Evolutionary conservation across 2,888 invertebrate species (phyloP).

Genomic region (Lycophotia porphyrea): DNA sequence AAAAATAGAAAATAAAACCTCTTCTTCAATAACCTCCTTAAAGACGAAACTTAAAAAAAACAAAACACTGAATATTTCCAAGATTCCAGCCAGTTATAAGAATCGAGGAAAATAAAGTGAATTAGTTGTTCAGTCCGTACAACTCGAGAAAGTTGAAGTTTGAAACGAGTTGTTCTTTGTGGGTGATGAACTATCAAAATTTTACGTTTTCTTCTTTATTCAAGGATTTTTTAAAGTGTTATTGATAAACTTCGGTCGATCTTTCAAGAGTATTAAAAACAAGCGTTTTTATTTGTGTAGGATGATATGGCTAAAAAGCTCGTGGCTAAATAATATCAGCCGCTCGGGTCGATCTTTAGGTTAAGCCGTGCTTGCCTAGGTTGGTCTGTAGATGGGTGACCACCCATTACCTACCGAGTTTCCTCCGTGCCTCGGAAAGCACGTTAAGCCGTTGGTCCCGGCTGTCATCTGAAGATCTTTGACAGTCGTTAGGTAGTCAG

Average conservation of each 20-base stretch:
- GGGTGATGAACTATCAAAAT: slow-evolving; percentile 46
- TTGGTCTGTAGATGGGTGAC: too few relatives aligned
- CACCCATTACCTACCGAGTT: too few relatives aligned
- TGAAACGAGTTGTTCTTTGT: slow-evolving; percentile 52
- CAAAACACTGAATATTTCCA: slow-evolving; percentile 50
- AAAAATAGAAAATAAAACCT: not conserved
- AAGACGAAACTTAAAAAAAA: slow-evolving; percentile 13
- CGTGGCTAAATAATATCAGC: too few relatives aligned
- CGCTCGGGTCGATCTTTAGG: too few relatives aligned
- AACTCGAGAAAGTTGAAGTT: slow-evolving; percentile 47
- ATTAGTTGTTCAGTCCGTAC: slow-evolving; percentile 55
- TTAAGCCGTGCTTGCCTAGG: too few relatives aligned
- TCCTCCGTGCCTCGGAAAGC: too few relatives aligned
- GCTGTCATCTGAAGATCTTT: too few relatives aligned
- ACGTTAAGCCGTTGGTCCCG: too few relatives aligned
- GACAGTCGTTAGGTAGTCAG: too few relatives aligned
- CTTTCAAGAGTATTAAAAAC: not conserved
- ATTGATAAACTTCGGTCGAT: slow-evolving; percentile 29
- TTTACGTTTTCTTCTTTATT: slow-evolving; percentile 28
- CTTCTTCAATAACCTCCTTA: not conserved
- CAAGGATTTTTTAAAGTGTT: slow-evolving; percentile 13
- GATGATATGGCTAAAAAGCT: too few relatives aligned
- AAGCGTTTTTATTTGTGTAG: not conserved
- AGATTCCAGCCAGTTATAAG: slow-evolving; percentile 21
- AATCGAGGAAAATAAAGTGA: slow-evolving; percentile 53